These are phyloP conservation scores for Heterotis niloticus DNA, from an alignment of 2,113 vertebrate genomes.

Conservation along the genomic window DNA sequence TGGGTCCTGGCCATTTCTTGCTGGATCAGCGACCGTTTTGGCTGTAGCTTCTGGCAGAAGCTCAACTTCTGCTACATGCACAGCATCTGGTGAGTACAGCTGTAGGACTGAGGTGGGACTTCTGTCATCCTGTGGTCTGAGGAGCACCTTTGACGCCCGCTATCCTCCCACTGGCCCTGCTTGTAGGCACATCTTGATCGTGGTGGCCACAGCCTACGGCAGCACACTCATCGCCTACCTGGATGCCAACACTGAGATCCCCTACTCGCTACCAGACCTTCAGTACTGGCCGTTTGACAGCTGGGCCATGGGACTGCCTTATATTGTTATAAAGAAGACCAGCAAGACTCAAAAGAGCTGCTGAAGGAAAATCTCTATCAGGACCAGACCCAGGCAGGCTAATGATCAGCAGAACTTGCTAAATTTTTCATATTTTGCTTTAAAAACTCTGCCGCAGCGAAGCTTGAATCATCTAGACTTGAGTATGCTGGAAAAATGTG, in stretches of 20 bases:
- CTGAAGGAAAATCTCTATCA: conserved; percentile 36
- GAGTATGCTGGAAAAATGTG: neutral
- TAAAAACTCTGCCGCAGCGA: too few relatives aligned
- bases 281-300: conserved; percentile 81
- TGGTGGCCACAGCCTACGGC: conserved; percentile 73
- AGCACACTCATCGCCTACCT: conserved; percentile 75
- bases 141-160: neutral
- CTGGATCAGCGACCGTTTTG: conserved; percentile 83
- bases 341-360: conserved; percentile 63
- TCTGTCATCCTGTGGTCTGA: neutral
- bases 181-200: conserved; percentile 86
- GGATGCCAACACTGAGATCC: conserved; percentile 73
- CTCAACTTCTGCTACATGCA: conserved; percentile 88
- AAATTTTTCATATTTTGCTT: neutral
- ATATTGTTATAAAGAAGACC: conserved; percentile 58
- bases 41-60: conserved; percentile 81
- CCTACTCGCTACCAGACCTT: conserved; percentile 68
- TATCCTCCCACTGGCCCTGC: neutral
- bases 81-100: conserved; percentile 79
- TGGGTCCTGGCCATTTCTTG: conserved; percentile 81
- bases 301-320: conserved; percentile 76
- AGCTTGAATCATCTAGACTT: neutral
- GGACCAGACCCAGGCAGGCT: neutral
- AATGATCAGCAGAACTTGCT: neutral
- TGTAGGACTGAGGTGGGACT: too few relatives aligned